These are phyloP conservation scores for Lacanobia wlatinum DNA, from an alignment of 2,888 invertebrate genomes.

Conservation along the genomic window DNA sequence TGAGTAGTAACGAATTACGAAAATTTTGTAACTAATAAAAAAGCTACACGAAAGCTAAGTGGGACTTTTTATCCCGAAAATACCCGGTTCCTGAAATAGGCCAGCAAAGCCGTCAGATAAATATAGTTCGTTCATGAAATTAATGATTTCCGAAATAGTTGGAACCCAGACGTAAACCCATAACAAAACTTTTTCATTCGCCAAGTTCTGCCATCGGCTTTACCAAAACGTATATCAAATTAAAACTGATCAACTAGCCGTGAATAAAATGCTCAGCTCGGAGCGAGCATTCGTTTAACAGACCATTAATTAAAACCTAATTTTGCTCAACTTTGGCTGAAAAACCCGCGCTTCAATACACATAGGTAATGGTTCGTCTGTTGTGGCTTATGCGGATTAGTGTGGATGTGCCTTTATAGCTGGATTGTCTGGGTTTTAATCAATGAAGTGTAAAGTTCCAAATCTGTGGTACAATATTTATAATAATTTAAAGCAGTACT, in stretches of 20 bases:
- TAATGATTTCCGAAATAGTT: background rate
- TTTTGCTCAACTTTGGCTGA: conserved; percentile 50
- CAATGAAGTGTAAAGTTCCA: background rate
- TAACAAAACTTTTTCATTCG: background rate
- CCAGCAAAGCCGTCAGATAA: background rate
- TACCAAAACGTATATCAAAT: conserved; percentile 52
- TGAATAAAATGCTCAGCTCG: conserved; percentile 58
- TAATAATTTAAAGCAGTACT: no score
- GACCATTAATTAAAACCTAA: conserved; percentile 64
- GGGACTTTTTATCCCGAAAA: no score
- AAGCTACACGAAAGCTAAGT: no score
- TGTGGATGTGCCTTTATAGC: conserved; percentile 3
- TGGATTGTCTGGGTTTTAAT: background rate
- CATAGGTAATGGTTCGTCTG: conserved; percentile 45
- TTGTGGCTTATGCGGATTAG: conserved; percentile 18
- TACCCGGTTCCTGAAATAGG: no score
- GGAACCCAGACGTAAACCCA: background rate
- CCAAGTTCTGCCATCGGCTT: conserved; percentile 10
- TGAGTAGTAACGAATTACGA: no score
- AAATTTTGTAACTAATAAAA: no score
- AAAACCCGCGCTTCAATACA: conserved; percentile 50
- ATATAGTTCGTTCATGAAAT: background rate
- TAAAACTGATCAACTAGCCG: conserved; percentile 53
- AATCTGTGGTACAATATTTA: background rate
- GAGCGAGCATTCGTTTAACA: conserved; percentile 55